Percentiles rank a stretch among this genome's conserved stretches.
Conservation (phyloP, 2,888 invertebrate species). For the Nymphalis polychloros region DNA sequence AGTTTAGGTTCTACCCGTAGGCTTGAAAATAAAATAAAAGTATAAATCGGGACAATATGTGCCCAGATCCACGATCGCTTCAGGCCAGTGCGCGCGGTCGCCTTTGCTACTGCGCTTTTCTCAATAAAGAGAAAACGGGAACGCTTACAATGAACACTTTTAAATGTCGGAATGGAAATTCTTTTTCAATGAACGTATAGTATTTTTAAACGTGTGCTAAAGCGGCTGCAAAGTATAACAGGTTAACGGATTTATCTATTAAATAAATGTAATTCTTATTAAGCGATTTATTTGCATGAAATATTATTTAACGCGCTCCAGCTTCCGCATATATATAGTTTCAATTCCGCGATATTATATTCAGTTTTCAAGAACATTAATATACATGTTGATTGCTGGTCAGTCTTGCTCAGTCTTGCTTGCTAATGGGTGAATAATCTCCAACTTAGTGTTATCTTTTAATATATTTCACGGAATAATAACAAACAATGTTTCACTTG, state of each 20-base stretch:
- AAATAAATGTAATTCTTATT: background rate
- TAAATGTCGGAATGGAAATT: slow-evolving; percentile 22
- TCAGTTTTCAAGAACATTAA: no score
- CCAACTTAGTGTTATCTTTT: no score
- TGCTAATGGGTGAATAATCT: no score
- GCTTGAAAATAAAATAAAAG: slow-evolving; percentile 59
- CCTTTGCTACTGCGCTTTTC: slow-evolving; percentile 29
- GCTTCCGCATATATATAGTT: no score
- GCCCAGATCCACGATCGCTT: slow-evolving; percentile 32
- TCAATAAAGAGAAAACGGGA: slow-evolving; percentile 34
- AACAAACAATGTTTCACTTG: no score
- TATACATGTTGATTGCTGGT: no score
- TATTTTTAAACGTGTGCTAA: slow-evolving; percentile 7
- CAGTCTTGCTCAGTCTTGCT: no score
- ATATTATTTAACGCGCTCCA: no score
- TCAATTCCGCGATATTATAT: no score
- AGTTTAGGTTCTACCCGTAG: slow-evolving; percentile 61
- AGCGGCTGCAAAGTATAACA: background rate
- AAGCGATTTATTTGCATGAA: no score
- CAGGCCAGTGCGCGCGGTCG: slow-evolving; percentile 37
- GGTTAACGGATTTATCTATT: background rate
- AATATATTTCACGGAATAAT: no score
- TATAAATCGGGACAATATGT: slow-evolving; percentile 47
- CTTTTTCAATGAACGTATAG: slow-evolving; percentile 19
- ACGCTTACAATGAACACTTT: slow-evolving; percentile 32